A percentile compares a stretch with the other conserved stretches of the same genome.
Conservation (phyloP, 2,113 vertebrate genomes). For the Muscicapa adusta region DNA sequence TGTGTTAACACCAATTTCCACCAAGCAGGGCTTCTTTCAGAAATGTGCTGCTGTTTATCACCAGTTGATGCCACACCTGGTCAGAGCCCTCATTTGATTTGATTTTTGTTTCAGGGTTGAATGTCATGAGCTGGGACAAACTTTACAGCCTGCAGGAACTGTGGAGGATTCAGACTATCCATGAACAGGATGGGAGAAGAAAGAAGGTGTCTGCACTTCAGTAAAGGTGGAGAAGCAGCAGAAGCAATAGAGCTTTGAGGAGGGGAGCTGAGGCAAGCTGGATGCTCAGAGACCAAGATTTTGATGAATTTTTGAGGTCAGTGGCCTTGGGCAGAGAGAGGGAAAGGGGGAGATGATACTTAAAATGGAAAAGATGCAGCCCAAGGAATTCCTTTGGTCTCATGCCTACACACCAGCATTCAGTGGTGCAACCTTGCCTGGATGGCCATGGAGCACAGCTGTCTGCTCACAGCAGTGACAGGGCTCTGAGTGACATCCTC, state of each 20-base stretch:
- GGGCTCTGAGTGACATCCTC: neutral
- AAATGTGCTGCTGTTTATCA: neutral
- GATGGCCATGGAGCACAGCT: neutral
- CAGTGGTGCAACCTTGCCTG: neutral
- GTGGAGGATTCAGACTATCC: neutral
- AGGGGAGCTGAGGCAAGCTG: neutral
- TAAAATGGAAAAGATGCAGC: neutral
- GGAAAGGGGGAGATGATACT: rapidly evolving
- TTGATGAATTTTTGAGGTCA: neutral
- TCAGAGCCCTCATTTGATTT: neutral
- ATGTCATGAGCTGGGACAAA: rapidly evolving
- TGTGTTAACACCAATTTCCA: neutral
- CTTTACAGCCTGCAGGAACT: neutral
- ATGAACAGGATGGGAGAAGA: neutral
- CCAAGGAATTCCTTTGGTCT: neutral
- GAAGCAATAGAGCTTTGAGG: neutral
- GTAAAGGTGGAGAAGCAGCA: neutral
- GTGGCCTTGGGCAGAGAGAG: neutral
- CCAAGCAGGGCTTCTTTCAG: neutral
- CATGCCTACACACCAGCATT: neutral
- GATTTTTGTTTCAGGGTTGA: neutral
- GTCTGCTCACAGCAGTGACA: rapidly evolving
- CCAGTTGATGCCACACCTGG: neutral
- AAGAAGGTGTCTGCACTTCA: neutral
- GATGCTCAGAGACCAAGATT: neutral